A percentile compares a stretch with the other conserved stretches of the same genome.
Evolutionary conservation across 1,140 invertebrate genomes (phyloP).

Genomic region (Heliconius himera): DNA sequence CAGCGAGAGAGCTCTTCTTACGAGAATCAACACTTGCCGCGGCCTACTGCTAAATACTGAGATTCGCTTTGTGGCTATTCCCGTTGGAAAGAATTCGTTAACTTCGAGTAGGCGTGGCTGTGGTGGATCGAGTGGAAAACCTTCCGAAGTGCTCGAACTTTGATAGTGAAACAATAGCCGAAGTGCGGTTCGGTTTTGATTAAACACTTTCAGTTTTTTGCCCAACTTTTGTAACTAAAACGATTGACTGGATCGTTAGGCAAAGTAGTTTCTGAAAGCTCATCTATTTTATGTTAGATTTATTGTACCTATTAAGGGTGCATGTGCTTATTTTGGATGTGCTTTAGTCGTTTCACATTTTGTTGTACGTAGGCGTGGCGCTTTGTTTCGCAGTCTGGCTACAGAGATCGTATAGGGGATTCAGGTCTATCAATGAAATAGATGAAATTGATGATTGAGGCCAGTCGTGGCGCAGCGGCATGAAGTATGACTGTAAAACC

Average conservation of each 20-base stretch:
- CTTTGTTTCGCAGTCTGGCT: background rate
- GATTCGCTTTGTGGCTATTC: conserved; percentile 40
- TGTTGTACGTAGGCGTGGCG: background rate
- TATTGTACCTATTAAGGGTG: background rate
- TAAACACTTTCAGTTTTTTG: conserved; percentile 18
- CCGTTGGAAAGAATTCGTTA: conserved; percentile 33
- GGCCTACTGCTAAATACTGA: conserved; percentile 42
- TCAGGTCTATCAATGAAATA: background rate
- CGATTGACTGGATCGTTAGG: conserved; percentile 1
- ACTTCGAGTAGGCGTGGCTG: conserved; percentile 22
- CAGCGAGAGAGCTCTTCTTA: conserved; percentile 41
- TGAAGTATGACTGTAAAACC: no score
- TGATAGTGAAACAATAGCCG: conserved; percentile 28
- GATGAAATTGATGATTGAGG: no score
- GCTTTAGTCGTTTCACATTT: background rate
- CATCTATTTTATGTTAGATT: background rate
- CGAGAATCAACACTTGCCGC: conserved; percentile 43
- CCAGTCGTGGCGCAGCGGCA: no score
- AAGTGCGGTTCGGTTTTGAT: conserved; percentile 18
- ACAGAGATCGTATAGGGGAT: background rate
- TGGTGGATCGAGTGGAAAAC: conserved; percentile 30
- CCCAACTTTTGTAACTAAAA: conserved; percentile 11
- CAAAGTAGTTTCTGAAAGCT: conserved; percentile 2
- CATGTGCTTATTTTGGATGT: background rate
- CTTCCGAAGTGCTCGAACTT: conserved; percentile 28